Base-by-base conservation (phyloP, 2,797 vertebrate genomes). In the Sebastes oblongus region DNA sequence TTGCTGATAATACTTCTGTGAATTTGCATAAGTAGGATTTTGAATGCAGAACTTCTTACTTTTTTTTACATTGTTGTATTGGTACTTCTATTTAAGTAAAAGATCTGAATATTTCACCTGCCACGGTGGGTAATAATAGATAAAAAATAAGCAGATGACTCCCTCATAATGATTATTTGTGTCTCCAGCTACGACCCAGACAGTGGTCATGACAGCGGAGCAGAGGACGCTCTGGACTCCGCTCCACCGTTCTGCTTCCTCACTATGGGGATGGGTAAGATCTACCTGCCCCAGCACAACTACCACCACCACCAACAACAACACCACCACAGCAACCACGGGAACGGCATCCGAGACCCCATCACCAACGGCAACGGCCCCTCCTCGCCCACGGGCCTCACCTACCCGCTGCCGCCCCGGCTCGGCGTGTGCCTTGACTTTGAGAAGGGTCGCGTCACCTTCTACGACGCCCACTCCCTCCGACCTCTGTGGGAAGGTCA, bases 261-360 rank as follows among this genome's bases (percentile, higher is more conserved):
- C 79, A 99, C 98, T 67, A 98, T 99, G 20, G 98, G 98, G 75
- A 99, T 99, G 98, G 98, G 98, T 56, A 99, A 99, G 89, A 97
- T 99, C 88, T 95, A 98, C 86, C 95, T 99, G 78, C 97, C 97
- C 0, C 96, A 96, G 54, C 91, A 93, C 80, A 91, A 54, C 87
- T 66, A 91, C 75, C 87, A 92, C 77, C 89, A 84, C 39, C 39
- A 54, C 86, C 87, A 61, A 91, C 75, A 61, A 91, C 75, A 42
- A 42, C 39, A 61, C 0, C 94, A 95, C 73, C 83, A 93, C 2
- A 84, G 76, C 27, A 90, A 72, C 88, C 90, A 91, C 1, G 82
- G 88, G 29, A 95, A 93, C 56, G 64, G 89, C 5, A 72, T 14
- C 72, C 88, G 95, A 32, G 95, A 95, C 66, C 89, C 93, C 34